Evolutionary conservation across 92 coral and sea anemone genomes (phyloP).

Genomic region (Pocillopora meandrina): DNA sequence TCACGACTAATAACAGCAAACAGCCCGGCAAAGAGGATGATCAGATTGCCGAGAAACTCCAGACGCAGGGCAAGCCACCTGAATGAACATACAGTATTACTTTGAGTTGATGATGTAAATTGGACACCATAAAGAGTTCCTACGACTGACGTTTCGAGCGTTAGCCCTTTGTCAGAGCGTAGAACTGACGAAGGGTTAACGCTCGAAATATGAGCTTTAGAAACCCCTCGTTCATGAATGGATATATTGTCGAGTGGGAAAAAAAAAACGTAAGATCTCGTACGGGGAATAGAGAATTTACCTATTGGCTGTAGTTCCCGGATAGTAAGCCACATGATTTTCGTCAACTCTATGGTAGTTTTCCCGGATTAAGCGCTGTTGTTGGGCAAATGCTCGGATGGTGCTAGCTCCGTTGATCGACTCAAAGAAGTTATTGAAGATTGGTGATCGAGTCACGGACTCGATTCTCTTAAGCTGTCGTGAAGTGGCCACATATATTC

Average conservation of each 20-base stretch:
- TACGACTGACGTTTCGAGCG: too few relatives aligned
- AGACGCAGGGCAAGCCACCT: constrained; percentile 95
- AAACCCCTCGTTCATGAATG: too few relatives aligned
- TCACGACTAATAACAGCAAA: constrained; percentile 89
- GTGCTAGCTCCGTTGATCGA: constrained; percentile 82
- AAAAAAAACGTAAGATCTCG: too few relatives aligned
- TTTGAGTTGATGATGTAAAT: too few relatives aligned
- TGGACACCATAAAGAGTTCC: too few relatives aligned
- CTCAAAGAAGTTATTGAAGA: constrained; percentile 92
- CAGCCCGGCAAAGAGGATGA: constrained; percentile 82
- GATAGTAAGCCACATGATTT: constrained; percentile 87
- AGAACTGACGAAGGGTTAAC: too few relatives aligned
- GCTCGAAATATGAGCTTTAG: too few relatives aligned
- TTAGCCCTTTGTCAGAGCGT: too few relatives aligned
- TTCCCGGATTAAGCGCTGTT: constrained; percentile 80
- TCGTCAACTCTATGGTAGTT: constrained; percentile 85
- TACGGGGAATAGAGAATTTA: background rate
- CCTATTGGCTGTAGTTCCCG: constrained; percentile 81
- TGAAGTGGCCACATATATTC: constrained; percentile 82
- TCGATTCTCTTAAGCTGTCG: constrained; percentile 94
- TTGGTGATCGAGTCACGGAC: constrained; percentile 91
- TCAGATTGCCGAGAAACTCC: constrained; percentile 81
- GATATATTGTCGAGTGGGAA: too few relatives aligned
- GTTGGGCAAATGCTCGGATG: constrained; percentile 85
- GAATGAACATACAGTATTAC: background rate